Base-by-base conservation (phyloP, 2,113 vertebrate genomes). In the Patagioenas fasciata region DNA sequence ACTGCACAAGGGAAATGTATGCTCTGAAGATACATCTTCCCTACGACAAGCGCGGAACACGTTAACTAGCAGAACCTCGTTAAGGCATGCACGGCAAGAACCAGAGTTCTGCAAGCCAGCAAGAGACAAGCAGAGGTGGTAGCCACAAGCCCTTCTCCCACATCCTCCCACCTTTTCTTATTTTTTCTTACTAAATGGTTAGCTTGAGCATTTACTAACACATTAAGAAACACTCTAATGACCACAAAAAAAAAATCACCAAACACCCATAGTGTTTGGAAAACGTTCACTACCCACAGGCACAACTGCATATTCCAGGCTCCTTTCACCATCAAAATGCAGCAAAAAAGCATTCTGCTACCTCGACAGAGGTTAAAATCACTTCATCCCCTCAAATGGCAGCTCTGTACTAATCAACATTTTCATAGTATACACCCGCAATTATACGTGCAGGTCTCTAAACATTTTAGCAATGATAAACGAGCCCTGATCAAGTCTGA, bases 1-100 rank as follows among this genome's bases (percentile, higher is more conserved):
- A 95, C 91, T 85, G 94, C 92, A 89, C 26, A 9, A 90, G 82
- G 92, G 93, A 88, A 80, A 92, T 48, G 93, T 61, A 89, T 75
- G 61, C 86, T 81, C 70, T 87, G 57, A 95, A 88, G 71, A 81
- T 89, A 83, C 93, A 89, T 81, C 88, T 78, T 83, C 87, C 93
- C 80, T 73, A 82, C 58, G 15, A 82, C n/a, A 9, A n/a, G 72
- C 44, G 40, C 67, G 42, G 5, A 38, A 21, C 11, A 3, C 2
- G 0, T 9, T 42, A 54, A 47, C 25, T 2, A 12, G 79, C 23
- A 14, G 40, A 47, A 19, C 19, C 36, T 60, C 2, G 0, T 31
- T 3, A 18, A 24, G 3, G 15, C 26, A 21, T 11, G 44, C 67
- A 9, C 0, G 17, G 44, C 7, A 1, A 78, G 26, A 54, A 23